Conservation (phyloP, 1,140 invertebrate genomes). For the Dendroctonus valens region DNA sequence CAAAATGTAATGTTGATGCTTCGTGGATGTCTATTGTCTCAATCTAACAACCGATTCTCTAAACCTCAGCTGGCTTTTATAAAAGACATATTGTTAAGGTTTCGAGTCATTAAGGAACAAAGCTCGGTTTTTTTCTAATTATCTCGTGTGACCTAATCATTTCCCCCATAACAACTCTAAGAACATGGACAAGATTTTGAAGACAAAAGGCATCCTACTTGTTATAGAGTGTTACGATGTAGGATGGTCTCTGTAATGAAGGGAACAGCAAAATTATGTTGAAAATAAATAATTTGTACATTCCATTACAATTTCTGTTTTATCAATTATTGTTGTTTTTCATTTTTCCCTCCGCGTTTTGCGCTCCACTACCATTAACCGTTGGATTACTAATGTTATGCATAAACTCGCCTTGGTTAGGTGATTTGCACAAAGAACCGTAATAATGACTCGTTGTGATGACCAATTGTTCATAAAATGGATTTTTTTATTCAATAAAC, state of each 20-base stretch:
- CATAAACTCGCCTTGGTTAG: too few relatives aligned
- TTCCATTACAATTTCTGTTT: constrained; percentile 47
- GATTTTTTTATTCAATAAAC: too few relatives aligned
- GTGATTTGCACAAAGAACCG: too few relatives aligned
- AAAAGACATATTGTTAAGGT: constrained; percentile 1
- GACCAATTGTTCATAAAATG: too few relatives aligned
- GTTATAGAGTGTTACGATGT: constrained; percentile 38
- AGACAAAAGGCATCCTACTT: constrained; percentile 25
- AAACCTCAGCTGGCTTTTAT: constrained; percentile 3
- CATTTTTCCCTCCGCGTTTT: constrained; percentile 28
- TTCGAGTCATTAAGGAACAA: constrained; percentile 4
- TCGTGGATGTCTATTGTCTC: constrained; percentile 29
- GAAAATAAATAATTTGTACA: constrained; percentile 48
- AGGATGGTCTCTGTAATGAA: constrained; percentile 42
- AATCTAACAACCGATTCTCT: constrained; percentile 5
- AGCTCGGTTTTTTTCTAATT: neutral
- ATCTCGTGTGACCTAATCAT: too few relatives aligned
- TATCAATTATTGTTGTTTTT: constrained; percentile 44
- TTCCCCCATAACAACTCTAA: too few relatives aligned
- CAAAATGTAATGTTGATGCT: constrained; percentile 26
- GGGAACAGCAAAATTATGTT: constrained; percentile 47
- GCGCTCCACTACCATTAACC: neutral
- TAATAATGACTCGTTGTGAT: too few relatives aligned
- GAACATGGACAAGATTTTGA: too few relatives aligned
- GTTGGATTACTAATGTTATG: too few relatives aligned